Evolutionary conservation across 1,140 invertebrate species (phyloP).

Genomic region (Conopomorpha cramerella): DNA sequence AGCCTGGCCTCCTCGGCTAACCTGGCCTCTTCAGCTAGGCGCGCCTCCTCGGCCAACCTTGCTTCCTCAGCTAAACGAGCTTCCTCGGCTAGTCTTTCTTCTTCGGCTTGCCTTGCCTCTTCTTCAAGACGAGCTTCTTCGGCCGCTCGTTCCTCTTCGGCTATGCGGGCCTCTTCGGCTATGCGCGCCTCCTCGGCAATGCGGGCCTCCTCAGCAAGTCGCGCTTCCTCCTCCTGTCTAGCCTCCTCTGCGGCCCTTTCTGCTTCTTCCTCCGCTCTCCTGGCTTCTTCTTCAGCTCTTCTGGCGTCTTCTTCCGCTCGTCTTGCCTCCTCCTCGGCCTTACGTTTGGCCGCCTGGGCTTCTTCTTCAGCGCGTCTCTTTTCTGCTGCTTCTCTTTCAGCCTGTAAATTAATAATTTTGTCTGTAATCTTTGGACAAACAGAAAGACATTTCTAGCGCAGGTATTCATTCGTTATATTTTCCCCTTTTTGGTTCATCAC

Average conservation of each 20-base stretch:
- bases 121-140: constrained; percentile 45
- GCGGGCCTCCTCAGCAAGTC: constrained; percentile 60
- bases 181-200: constrained; percentile 57
- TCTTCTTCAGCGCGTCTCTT: constrained; percentile 55
- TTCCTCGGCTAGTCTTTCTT: constrained; percentile 31
- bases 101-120: constrained; percentile 49
- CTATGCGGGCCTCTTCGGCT: constrained; percentile 50
- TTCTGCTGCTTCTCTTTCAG: constrained; percentile 31
- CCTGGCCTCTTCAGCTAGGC: constrained; percentile 57
- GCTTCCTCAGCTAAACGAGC: constrained; percentile 48
- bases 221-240: constrained; percentile 59
- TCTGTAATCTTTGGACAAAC: too few species aligned
- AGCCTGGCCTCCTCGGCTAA: constrained; percentile 55
- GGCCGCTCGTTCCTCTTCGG: constrained; percentile 34
- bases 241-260: constrained; percentile 20
- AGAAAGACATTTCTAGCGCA: too few species aligned
- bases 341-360: constrained; percentile 42
- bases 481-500: too few species aligned
- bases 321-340: constrained; percentile 44
- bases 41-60: constrained; percentile 27
- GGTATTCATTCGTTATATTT: too few species aligned
- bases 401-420: constrained; percentile 18
- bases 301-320: constrained; percentile 44
- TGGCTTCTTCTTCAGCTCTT: constrained; percentile 41
- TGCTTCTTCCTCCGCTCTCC: constrained; percentile 54